A percentile compares a stretch with the other conserved stretches of the same genome.
These are phyloP conservation scores for Glaucopsyche alexis DNA, from an alignment of 2,888 invertebrate genomes.

Conservation along the genomic window DNA sequence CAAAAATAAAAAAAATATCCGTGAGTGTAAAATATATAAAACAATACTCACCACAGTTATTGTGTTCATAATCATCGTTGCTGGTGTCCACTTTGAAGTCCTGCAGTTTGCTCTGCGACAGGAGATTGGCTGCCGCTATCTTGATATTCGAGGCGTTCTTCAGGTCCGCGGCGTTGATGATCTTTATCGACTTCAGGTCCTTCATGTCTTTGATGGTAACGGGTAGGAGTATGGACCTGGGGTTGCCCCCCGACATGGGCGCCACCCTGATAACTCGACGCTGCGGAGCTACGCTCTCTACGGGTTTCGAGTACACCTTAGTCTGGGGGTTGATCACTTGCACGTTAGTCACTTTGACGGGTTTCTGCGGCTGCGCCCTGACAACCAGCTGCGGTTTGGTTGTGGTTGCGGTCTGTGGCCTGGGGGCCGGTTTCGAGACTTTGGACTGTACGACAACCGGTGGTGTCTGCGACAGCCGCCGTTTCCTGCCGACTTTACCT, in stretches of 20 bases:
- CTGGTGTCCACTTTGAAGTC: slow-evolving; percentile 62
- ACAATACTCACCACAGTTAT: slow-evolving; percentile 61
- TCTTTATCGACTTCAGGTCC: slow-evolving; percentile 85
- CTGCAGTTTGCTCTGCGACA: slow-evolving; percentile 71
- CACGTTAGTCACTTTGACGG: slow-evolving; percentile 68
- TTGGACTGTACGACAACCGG: slow-evolving; percentile 66
- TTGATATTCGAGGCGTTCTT: slow-evolving; percentile 78
- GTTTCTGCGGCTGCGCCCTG: slow-evolving; percentile 70
- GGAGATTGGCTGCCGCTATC: slow-evolving; percentile 71
- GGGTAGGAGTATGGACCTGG: slow-evolving; percentile 85
- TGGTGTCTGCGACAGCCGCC: slow-evolving; percentile 67
- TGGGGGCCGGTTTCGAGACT: slow-evolving; percentile 65
- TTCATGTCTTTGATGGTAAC: slow-evolving; percentile 85
- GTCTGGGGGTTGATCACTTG: slow-evolving; percentile 65
- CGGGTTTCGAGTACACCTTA: slow-evolving; percentile 72
- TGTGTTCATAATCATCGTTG: slow-evolving; percentile 63
- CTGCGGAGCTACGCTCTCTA: slow-evolving; percentile 68
- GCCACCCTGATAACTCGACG: slow-evolving; percentile 68
- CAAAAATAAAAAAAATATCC: no score
- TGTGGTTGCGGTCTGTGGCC: slow-evolving; percentile 48
- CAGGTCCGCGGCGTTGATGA: slow-evolving; percentile 83
- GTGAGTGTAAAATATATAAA: background rate
- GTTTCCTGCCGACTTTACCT: slow-evolving; percentile 69
- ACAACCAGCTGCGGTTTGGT: slow-evolving; percentile 70
- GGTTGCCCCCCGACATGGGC: slow-evolving; percentile 75